Base-by-base conservation (phyloP, 2,888 invertebrate genomes). In the Cantharis nigra region DNA sequence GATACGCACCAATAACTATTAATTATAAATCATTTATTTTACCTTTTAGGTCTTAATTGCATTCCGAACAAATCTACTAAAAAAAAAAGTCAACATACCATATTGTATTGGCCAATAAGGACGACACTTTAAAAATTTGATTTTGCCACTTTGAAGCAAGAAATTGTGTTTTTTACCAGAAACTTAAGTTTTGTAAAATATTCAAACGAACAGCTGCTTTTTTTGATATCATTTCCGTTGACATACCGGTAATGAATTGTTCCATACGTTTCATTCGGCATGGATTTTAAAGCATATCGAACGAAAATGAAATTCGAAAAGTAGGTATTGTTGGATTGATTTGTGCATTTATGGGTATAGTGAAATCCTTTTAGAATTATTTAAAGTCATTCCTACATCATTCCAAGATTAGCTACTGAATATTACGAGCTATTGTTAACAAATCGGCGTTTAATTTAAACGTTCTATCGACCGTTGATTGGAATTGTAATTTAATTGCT, bases 311-410 rank as follows among this genome's bases (percentile, higher is more conserved):
- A 83, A 83, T 83, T 80, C 81, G 80, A 74, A 69, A 82, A 80
- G 80, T 78, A 79, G 49, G 70, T 83, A 83, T 83, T 84, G 83
- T 83, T 81, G 80, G 76, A 81, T 82, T 80, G 23, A 64, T 72
- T 72, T 71, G 72, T 81, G 81, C 77, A 84, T 81, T 82, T 82
- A 82, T 81, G 83, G 83, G 83, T 83, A 65, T 65, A 65, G 18
- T 18, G 23, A 83, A 85, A 85, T 85, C 84, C 84, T 83, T 83
- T 83, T 81, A 82, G 81, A 80, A 80, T 80, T 82, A 82, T 81
- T 77, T 82, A 82, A 82, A 76, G 78, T 81, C 81, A 81, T 79
- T 80, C 79, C 75, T 49, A 69, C 67, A 63, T 76, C 79, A 74
- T 79, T 79, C 72, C 77, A 69, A 74, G 75, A 74, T 79, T 78